Evolutionary conservation across 2,797 vertebrate species (phyloP).

Genomic region (Oceanodroma leucorhoa): DNA sequence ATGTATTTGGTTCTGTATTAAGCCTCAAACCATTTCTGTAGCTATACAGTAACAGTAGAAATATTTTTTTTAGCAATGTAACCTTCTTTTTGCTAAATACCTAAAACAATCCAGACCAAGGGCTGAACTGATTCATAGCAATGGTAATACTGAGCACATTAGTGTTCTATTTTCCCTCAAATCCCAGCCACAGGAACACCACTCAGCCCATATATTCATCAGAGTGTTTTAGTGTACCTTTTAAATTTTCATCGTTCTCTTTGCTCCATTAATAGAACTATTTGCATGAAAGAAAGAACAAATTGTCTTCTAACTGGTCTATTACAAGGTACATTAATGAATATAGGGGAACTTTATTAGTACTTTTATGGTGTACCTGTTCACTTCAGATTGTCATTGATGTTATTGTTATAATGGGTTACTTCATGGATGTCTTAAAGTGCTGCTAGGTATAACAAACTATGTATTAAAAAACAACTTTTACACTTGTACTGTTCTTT

Average conservation of each 20-base stretch:
- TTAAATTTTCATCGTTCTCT: conserved; percentile 52
- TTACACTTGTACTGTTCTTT: neutral
- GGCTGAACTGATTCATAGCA: neutral
- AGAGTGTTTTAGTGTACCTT: conserved; percentile 48
- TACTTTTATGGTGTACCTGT: neutral
- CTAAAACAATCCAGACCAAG: neutral
- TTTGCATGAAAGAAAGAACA: conserved; percentile 55
- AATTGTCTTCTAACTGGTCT: conserved; percentile 58
- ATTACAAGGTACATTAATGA: conserved; percentile 62
- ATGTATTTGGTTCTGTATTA: neutral
- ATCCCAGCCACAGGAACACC: neutral
- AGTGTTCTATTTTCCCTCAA: neutral
- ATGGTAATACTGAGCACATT: neutral
- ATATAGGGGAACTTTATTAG: conserved; percentile 37
- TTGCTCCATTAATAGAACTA: conserved; percentile 50
- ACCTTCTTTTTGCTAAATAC: neutral
- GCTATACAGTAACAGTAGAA: neutral
- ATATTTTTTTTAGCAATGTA: neutral
- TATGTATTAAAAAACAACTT: neutral
- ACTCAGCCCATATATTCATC: conserved; percentile 37
- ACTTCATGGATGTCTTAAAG: neutral
- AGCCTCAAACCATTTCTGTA: neutral
- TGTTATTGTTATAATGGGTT: neutral
- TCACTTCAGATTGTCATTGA: neutral
- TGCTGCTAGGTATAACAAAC: conserved; percentile 5